Conservation (phyloP, 2,113 vertebrate genomes). For the Percina caprodes region DNA sequence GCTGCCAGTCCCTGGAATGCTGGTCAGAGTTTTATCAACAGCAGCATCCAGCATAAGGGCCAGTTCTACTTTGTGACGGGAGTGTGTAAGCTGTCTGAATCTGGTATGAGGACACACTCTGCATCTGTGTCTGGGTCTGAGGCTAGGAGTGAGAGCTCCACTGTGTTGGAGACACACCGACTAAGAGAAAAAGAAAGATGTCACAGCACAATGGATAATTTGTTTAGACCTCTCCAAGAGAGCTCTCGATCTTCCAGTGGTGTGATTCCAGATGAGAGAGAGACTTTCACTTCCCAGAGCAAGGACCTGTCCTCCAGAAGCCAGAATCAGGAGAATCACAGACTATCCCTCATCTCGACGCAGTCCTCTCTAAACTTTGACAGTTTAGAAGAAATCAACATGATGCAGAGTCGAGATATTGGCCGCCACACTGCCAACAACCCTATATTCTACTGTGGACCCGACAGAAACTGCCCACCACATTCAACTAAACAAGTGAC, state of each 20-base stretch:
- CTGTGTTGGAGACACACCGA: constrained; percentile 48
- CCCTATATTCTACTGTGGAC: constrained; percentile 80
- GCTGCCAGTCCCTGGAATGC: constrained; percentile 51
- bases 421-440: constrained; percentile 59
- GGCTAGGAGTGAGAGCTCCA: constrained; percentile 44
- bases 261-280: constrained; percentile 42
- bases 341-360: constrained; percentile 18
- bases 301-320: constrained; percentile 45
- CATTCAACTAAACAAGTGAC: constrained; percentile 41
- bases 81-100: constrained; percentile 67
- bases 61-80: constrained; percentile 87
- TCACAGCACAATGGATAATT: constrained; percentile 76
- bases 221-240: constrained; percentile 67
- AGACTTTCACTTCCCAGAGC: constrained; percentile 35
- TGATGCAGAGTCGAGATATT: constrained; percentile 56
- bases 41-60: constrained; percentile 85
- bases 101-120: constrained; percentile 48
- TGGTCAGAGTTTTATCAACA: constrained; percentile 64
- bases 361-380: constrained; percentile 59
- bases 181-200: constrained; percentile 67
- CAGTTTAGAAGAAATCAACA: constrained; percentile 62
- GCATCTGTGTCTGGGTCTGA: constrained; percentile 59
- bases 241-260: constrained; percentile 60
- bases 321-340: constrained; percentile 63
- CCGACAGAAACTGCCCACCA: constrained; percentile 66